Conservation (phyloP, 2,113 vertebrate species). For the Pseudolaguvia tuberculata region DNA sequence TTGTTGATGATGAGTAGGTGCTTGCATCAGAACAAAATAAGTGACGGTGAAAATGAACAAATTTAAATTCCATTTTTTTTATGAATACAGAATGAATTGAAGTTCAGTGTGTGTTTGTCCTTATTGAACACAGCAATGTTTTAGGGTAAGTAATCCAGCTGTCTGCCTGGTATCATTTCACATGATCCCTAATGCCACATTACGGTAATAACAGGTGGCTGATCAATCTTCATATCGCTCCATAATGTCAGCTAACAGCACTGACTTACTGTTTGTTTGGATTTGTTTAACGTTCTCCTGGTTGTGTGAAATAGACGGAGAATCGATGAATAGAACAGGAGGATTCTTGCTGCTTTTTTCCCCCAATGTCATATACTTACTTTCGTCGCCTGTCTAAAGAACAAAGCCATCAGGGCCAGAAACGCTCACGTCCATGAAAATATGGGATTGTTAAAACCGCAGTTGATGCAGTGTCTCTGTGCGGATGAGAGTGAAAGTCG, state of each 20-base stretch:
- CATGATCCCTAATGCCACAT: conserved; percentile 6
- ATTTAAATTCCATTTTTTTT: conserved; percentile 24
- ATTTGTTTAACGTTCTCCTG: conserved; percentile 20
- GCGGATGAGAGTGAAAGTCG: conserved; percentile 55
- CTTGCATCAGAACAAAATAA: conserved; percentile 45
- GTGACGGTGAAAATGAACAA: conserved; percentile 35
- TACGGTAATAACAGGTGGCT: conserved; percentile 29
- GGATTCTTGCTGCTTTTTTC: background rate
- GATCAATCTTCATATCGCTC: conserved; percentile 24
- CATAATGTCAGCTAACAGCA: conserved; percentile 3
- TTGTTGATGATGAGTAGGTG: conserved; percentile 51
- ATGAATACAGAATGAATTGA: conserved; percentile 16
- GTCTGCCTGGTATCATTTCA: conserved; percentile 24
- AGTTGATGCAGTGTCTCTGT: conserved; percentile 52
- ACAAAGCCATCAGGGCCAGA: conserved; percentile 6
- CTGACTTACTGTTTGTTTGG: conserved; percentile 25
- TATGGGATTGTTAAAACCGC: conserved; percentile 27
- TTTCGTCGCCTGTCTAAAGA: background rate
- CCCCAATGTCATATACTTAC: conserved; percentile 1
- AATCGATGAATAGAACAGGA: background rate
- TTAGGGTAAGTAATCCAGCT: conserved; percentile 19
- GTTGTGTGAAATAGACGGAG: background rate
- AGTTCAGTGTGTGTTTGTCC: background rate
- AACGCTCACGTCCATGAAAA: background rate
- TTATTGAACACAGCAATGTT: conserved; percentile 15